These are phyloP conservation scores for Nothocercus nigrocapillus DNA, from an alignment of 2,113 vertebrate genomes.

Conservation along the genomic window DNA sequence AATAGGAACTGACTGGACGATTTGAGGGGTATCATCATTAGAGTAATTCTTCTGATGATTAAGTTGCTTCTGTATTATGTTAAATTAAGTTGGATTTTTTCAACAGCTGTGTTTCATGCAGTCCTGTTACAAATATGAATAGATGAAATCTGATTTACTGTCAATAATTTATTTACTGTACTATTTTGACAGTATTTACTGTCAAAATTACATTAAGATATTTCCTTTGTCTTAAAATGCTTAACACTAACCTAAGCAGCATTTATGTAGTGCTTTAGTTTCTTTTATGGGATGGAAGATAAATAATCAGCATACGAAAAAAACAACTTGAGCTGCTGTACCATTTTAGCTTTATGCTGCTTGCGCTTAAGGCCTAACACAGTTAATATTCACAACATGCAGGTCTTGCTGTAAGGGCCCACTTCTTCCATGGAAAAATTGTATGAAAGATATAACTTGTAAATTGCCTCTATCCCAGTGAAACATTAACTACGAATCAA, in stretches of 20 bases:
- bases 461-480: neutral
- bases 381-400: neutral
- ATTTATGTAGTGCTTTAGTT: conserved; percentile 3
- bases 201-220: neutral
- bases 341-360: neutral
- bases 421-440: neutral
- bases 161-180: too few species aligned
- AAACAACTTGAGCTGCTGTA: neutral
- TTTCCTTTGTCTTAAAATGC: neutral
- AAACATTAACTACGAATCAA: conserved; percentile 32
- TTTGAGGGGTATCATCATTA: neutral
- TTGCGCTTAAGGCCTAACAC: neutral
- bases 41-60: neutral
- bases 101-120: neutral
- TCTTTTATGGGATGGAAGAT: neutral
- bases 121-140: neutral
- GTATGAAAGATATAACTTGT: neutral
- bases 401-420: neutral
- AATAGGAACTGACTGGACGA: neutral
- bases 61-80: neutral
- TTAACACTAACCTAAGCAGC: neutral
- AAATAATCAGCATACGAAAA: neutral
- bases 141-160: neutral
- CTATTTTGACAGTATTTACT: neutral
- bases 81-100: neutral